Conservation (phyloP, 2,797 vertebrate species). For the Pseudocheirus occidentalis region DNA sequence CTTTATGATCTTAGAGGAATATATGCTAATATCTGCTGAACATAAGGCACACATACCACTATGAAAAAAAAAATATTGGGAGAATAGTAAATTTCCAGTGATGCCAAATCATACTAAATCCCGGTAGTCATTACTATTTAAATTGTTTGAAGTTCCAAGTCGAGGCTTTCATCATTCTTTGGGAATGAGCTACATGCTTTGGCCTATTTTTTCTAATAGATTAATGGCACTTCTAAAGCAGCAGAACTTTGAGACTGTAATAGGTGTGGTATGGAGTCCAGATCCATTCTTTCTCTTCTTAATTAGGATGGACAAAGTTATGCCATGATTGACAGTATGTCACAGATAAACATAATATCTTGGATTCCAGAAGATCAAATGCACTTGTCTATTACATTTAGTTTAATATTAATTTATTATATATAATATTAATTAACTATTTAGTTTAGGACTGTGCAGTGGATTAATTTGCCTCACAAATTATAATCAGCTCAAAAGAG, state of each 20-base stretch:
- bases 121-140: background rate
- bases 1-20: background rate
- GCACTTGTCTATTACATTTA: slow-evolving; percentile 21
- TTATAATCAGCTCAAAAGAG: background rate
- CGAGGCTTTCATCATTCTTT: slow-evolving; percentile 1
- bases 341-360: slow-evolving; percentile 56
- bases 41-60: background rate
- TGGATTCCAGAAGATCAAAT: slow-evolving; percentile 38
- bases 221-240: background rate
- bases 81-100: background rate
- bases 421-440: background rate
- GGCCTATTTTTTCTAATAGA: background rate
- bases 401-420: no score
- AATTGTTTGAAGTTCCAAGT: background rate
- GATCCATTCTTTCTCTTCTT: slow-evolving; percentile 10
- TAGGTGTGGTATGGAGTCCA: slow-evolving; percentile 10
- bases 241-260: background rate
- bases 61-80: background rate
- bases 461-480: slow-evolving; percentile 38
- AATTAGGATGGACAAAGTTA: slow-evolving; percentile 66
- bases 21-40: background rate
- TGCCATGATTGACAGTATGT: background rate
- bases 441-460: slow-evolving; percentile 54
- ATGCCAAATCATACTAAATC: slow-evolving; percentile 16
- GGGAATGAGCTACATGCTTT: slow-evolving; percentile 4